Evolutionary conservation across 2,797 vertebrate species (phyloP).

Genomic region (Mus caroli): DNA sequence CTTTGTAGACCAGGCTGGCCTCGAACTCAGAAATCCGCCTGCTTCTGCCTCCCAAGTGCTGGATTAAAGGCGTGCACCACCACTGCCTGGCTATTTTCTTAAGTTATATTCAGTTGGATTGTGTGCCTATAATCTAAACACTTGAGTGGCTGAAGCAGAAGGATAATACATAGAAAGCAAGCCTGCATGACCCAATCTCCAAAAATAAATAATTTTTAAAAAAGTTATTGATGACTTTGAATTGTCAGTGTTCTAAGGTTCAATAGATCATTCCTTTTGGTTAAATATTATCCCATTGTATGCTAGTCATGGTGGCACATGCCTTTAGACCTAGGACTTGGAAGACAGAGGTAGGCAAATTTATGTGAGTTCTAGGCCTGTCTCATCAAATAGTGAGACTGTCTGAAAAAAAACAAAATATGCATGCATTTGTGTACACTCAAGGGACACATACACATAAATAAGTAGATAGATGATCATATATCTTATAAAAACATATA

Average conservation of each 20-base stretch:
- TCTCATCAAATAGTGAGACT: not conserved
- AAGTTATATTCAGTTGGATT: not conserved
- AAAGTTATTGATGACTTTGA: slow-evolving; percentile 20
- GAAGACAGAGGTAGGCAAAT: not conserved
- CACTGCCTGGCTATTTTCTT: not conserved
- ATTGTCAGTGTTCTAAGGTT: slow-evolving; percentile 4
- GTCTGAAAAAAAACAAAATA: not conserved
- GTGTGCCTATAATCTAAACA: not conserved
- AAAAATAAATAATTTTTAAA: not conserved
- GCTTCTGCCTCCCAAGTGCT: too few species aligned
- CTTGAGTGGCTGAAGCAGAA: not conserved
- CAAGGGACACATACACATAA: not conserved
- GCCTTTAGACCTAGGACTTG: not conserved
- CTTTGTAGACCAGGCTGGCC: too few species aligned
- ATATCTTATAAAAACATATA: not conserved
- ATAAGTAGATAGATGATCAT: not conserved
- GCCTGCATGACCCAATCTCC: not conserved
- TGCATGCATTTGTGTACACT: not conserved
- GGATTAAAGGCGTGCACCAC: too few species aligned
- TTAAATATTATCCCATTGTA: slow-evolving; percentile 9
- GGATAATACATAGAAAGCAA: not conserved
- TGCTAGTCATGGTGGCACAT: not conserved
- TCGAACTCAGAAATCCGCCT: too few species aligned
- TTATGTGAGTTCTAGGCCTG: not conserved
- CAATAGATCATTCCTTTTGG: slow-evolving; percentile 23